These are phyloP conservation scores for Threskiornis aethiopicus DNA, from an alignment of 2,797 vertebrate genomes.

Conservation along the genomic window DNA sequence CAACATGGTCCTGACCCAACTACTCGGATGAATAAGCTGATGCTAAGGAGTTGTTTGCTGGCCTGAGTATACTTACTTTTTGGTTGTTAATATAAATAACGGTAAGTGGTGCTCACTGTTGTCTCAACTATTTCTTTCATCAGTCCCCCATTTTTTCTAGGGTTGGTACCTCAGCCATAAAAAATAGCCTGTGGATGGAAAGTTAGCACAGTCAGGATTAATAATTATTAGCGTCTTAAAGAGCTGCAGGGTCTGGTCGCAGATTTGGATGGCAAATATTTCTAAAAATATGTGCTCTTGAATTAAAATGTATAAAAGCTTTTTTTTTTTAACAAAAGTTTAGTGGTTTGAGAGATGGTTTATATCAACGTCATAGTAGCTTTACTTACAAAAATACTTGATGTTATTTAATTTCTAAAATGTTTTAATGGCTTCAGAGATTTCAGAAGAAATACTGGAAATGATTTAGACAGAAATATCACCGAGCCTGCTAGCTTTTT, in stretches of 20 bases:
- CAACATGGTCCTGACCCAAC: conserved; percentile 29
- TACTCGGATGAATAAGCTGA: not conserved
- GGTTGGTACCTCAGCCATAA: not conserved
- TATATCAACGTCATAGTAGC: not conserved
- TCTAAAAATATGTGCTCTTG: not conserved
- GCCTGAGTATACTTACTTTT: not conserved
- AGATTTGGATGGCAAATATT: not conserved
- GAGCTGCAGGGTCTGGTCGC: not conserved
- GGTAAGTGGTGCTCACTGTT: not conserved
- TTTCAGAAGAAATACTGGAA: conserved; percentile 22
- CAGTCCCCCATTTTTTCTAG: not conserved
- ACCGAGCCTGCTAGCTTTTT: not conserved
- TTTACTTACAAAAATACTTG: not conserved
- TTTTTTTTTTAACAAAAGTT: not conserved
- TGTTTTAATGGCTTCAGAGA: not conserved
- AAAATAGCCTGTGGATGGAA: not conserved
- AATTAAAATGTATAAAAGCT: not conserved
- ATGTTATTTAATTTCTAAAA: not conserved
- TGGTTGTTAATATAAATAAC: not conserved
- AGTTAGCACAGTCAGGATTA: not conserved
- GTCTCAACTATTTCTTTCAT: not conserved
- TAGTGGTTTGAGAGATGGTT: not conserved
- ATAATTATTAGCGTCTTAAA: not conserved
- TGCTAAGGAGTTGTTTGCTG: not conserved
- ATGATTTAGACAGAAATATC: not conserved